Base-by-base conservation (phyloP, 2,113 vertebrate genomes). In the Synchiropus splendidus region DNA sequence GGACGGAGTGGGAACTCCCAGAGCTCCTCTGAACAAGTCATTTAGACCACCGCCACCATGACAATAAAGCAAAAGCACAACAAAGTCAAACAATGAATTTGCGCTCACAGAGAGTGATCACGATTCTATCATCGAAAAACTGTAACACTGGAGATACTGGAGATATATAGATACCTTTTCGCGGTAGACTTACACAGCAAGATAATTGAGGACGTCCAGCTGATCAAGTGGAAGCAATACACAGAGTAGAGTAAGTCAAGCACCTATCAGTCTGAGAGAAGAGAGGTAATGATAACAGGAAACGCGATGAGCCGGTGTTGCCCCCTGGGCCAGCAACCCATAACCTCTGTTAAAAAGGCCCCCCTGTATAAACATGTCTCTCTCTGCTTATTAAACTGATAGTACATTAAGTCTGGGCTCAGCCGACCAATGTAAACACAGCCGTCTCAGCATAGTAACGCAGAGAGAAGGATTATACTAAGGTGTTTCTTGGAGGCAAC, bases 231-330 rank as follows among this genome's bases (percentile, higher is more conserved):
- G 45, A 61, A 65, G 62, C 51, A 64, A 61, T 44, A 59, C 51
- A 47, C 42, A 51, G 16, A 63, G 61, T n/a, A 0, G 39, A 58
- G 63, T n/a, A n/a, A n/a, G 50, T 38, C 51, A 45, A 67, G 52
- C 64, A 67, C 58, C 70, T 70, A 64, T 62, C 54, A 46, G 58
- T 63, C 64, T 58, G 46, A 49, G 39, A 33, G 64, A 43, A 16
- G 60, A 58, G 67, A 59, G 72, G 70, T 76, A 79, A 81, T 54
- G 77, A 76, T 69, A 74, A 78, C 78, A 77, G 80, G 74, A 79
- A 81, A 68, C 66, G 64, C 72, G 73, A 72, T 64, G 71, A 67
- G 70, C 70, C 51, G 58, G 59, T 54, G 46, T 71, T 63, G 66
- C 72, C 72, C 75, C 66, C 46, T 60, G 74, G 74, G 72, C 74